Conservation (phyloP, 2,888 invertebrate genomes). For the Drosophila anomelani region DNA sequence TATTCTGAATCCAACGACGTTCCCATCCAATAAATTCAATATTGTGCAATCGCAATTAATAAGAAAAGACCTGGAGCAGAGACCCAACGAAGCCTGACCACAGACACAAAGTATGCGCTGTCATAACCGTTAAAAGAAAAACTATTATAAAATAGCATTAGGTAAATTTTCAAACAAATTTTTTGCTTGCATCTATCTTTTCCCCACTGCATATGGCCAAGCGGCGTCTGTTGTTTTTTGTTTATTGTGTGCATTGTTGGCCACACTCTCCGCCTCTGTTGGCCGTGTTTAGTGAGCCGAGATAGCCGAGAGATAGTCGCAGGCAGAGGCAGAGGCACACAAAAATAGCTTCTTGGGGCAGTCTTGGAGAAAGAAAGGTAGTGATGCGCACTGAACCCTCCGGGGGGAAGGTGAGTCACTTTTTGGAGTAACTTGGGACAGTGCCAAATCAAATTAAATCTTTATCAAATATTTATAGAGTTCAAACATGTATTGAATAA, state of each 20-base stretch:
- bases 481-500: neutral
- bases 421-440: neutral
- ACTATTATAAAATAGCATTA: conserved; percentile 72
- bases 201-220: conserved; percentile 24
- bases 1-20: neutral
- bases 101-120: conserved; percentile 40
- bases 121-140: conserved; percentile 66
- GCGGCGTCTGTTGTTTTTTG: conserved; percentile 7
- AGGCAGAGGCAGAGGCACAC: neutral
- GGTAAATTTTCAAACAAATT: conserved; percentile 61
- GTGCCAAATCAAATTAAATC: neutral
- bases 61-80: conserved; percentile 34
- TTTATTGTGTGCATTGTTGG: conserved; percentile 39
- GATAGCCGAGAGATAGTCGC: conserved; percentile 26
- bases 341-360: neutral
- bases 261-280: conserved; percentile 26
- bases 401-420: neutral
- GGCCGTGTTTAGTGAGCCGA: conserved; percentile 52
- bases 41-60: conserved; percentile 45
- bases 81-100: conserved; percentile 52
- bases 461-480: neutral
- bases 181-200: conserved; percentile 49
- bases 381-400: conserved; percentile 16
- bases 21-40: conserved; percentile 1
- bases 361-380: conserved; percentile 4